Evolutionary conservation across 2,797 vertebrate genomes (phyloP), one percentile per base, ranked within the genome.

Genomic region (Aphelocoma californica): DNA sequence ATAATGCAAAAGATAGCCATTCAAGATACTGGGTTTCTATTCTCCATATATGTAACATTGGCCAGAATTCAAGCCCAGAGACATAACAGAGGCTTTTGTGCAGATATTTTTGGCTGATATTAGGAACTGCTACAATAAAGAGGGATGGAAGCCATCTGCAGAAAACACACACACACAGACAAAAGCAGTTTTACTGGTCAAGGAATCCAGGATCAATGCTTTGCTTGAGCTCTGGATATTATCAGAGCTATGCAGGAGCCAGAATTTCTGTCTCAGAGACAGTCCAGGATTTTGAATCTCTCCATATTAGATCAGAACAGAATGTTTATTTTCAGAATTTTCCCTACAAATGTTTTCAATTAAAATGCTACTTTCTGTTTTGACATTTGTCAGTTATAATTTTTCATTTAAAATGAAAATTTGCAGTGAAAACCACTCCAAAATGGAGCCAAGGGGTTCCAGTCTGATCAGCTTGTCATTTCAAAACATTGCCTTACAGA

Each of bases 21-120:
- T 71, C 54, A 70, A 96, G 71, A 95, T 79, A 92, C 70, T n/a
- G 73, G 65, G 88, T 42, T 42, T 26, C 50, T 92, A 32, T 91
- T 88, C n/a, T 83, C 87, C 90, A 74, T 88, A 48, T 47, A 94
- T 66, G 78, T 74, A 95, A 89, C 17, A 25, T 8, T 96, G 95
- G 94, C 93, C 54, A 58, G n/a, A 29, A 65, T 87, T 93, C 95
- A 96, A 92, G 69, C 53, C 57, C 7, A 3, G 83, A 96, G 86
- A 94, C 74, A 87, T 91, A 96, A 95, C 90, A 84, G 77, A 86
- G 90, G 71, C 83, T 94, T 96, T 97, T 91, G 88, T 94, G 91
- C 45, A 93, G 95, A 95, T 93, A 95, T 84, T 88, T 96, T 94
- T 95, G 94, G 86, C 88, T 95, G 81, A 84, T 90, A 92, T 26